phyloP scores from a whole-genome alignment of 2,797 vertebrate genomes.

The Antrozous pallidus region DNA sequence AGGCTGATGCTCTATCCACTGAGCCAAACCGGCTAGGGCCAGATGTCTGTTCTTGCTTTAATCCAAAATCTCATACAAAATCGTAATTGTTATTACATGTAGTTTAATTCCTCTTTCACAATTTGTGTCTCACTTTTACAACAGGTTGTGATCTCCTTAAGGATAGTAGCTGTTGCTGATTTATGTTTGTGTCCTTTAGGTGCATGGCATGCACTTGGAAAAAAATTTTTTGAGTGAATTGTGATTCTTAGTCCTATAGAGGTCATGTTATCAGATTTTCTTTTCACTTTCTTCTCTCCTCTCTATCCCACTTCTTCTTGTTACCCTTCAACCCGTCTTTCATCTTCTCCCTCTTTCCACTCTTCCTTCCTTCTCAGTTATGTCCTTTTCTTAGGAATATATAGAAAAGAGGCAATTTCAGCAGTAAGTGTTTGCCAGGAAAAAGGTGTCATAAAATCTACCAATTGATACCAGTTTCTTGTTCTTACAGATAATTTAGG shows the following conservation, averaged over 20 bases:
- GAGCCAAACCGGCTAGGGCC: no score
- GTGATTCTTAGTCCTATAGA: background rate
- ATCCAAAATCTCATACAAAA: background rate
- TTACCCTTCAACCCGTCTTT: background rate
- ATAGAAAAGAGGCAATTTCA: background rate
- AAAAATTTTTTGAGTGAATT: background rate
- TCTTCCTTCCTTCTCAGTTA: background rate
- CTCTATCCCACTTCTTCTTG: background rate
- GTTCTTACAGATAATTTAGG: no score
- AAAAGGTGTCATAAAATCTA: background rate
- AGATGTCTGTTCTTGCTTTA: background rate
- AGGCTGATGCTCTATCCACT: no score
- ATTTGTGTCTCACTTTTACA: background rate
- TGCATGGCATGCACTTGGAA: background rate
- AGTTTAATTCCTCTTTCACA: background rate
- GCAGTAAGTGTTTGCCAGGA: background rate
- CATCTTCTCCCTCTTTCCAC: background rate
- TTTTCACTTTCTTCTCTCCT: background rate
- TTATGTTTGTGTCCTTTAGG: constrained; percentile 1
- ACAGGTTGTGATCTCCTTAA: background rate
- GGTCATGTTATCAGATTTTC: background rate
- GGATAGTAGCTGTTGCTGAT: background rate
- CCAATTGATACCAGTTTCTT: background rate
- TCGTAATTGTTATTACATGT: background rate
- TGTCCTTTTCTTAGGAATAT: background rate